Evolutionary conservation across 2,888 invertebrate species (phyloP), one percentile per base, ranked within the genome.

Genomic region (Caenorhabditis imperialis): DNA sequence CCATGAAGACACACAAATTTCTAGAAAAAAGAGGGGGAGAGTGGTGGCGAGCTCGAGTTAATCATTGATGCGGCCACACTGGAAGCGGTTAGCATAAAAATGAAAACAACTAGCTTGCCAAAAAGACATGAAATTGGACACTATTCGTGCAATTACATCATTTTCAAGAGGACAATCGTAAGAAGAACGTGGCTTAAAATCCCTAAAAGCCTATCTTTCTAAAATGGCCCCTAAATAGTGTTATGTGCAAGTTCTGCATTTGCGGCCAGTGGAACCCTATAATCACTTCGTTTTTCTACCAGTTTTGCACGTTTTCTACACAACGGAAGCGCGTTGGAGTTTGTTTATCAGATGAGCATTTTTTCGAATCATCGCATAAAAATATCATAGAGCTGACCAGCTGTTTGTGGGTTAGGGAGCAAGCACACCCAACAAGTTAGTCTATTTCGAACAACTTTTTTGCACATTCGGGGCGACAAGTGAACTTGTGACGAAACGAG

Each of bases 341-440:
- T 57, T 54, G 55, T 65, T 48, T 54, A 55, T 65, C 48, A 65
- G 57, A 65, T 65, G 65, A 55, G 18, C 6, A 23, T 22, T 4
- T 14, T 23, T 23, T 23, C 37, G 45, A 42, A 65, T 63, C 53
- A 54, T 54, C 54, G 55, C 54, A 40, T 44, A n/a, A 51, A 61
- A 51, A 51, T 58, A 58, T 58, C 58, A 58, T 51, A 58, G 44
- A 53, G 58, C 20, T 58, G 69, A 54, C 60, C 69, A 69, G 54
- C 58, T 69, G 69, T 60, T 69, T 58, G 55, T 48, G 40, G 40
- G 37, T 35, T 38, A 37, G 35, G 40, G 54, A 45, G 40, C 18
- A 33, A 47, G 20, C 30, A 35, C 53, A 38, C 35, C 53, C 42
- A 38, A 62, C 38, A 45, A 61, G 70, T 37, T 45, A 33, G 16